Base-by-base conservation (phyloP, 2,797 vertebrate species). In the Rhabdomys pumilio region DNA sequence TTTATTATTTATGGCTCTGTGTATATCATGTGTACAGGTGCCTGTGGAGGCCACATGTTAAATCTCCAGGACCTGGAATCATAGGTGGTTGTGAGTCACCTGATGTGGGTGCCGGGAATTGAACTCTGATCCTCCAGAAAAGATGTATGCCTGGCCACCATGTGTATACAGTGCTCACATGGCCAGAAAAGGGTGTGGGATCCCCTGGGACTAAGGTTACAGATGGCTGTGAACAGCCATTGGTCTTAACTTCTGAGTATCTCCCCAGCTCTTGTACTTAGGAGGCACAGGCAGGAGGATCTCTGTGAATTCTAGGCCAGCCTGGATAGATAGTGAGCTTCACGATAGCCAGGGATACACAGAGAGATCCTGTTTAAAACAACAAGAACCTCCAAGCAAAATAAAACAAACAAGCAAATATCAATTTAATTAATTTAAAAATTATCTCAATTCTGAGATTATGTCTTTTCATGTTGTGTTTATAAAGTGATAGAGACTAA, bases 381-480 rank as follows among this genome's bases (percentile, higher is more conserved):
- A 81, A 81, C 41, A 14, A 13, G 10, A 65, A 47, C 31, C 31
- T 3, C 34, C 34, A 72, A 72, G n/a, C 67, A 72, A 72, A 69
- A 72, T 38, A 20, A 82, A 59, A 80, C 55, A 81, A 55, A 81
- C 8, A 91, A 88, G 63, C 83, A 63, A 44, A 91, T 61, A 2
- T 67, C 53, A 55, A 94, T 41, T 72, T 73, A 90, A 47, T 95
- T 94, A 61, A 80, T 85, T 88, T 89, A 20, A 91, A 83, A 91
- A 15, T 13, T 80, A 89, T 84, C 5, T n/a, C 50, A 67, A 84
- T 77, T 93, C 82, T 61, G 12, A 94, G 24, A 75, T 80, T 67
- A 67, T 19, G 3, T 11, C 9, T 73, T 96, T 93, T 93, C 41
- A 91, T 0, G 59, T 83, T 88, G 50, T 79, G 1, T 95, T 91